Percentiles rank a stretch among this genome's conserved stretches.
Conservation (phyloP, 2,888 invertebrate genomes). For the Phymatocera aterrima region DNA sequence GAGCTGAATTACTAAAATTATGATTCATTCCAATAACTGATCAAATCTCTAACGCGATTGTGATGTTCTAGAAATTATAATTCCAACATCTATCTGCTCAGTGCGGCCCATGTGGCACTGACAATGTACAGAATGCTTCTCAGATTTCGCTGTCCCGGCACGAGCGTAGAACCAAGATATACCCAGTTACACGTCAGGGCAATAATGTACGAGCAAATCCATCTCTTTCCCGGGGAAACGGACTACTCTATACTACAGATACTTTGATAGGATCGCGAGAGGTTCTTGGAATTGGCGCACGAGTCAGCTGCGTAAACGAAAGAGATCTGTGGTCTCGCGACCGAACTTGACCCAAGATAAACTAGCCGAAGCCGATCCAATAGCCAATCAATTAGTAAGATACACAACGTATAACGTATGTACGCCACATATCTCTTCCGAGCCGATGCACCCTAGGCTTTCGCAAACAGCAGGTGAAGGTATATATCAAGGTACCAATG, state of each 20-base stretch:
- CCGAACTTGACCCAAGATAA: slow-evolving; percentile 30
- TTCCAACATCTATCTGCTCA: neutral
- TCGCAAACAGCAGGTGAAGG: too few species aligned
- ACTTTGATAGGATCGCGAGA: neutral
- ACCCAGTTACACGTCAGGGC: neutral
- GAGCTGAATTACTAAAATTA: neutral
- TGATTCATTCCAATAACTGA: neutral
- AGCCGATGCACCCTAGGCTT: neutral
- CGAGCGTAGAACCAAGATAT: neutral
- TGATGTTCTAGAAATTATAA: too few species aligned
- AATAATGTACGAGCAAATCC: neutral
- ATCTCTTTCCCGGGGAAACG: neutral
- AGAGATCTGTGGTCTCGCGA: neutral
- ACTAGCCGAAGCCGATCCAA: neutral
- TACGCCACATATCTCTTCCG: neutral
- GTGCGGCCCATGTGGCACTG: neutral
- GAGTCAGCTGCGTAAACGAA: slow-evolving; percentile 38
- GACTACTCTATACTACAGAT: neutral
- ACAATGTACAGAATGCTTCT: slow-evolving; percentile 10
- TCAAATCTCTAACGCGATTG: neutral
- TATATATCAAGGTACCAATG: slow-evolving; percentile 3
- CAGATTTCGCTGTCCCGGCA: slow-evolving; percentile 31
- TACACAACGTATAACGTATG: slow-evolving; percentile 5
- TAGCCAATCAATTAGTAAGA: slow-evolving; percentile 34
- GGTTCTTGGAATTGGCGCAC: slow-evolving; percentile 30